Percentiles rank a stretch among this genome's conserved stretches.
Evolutionary conservation across 2,888 invertebrate genomes (phyloP).

Genomic region (Conistra vaccinii): DNA sequence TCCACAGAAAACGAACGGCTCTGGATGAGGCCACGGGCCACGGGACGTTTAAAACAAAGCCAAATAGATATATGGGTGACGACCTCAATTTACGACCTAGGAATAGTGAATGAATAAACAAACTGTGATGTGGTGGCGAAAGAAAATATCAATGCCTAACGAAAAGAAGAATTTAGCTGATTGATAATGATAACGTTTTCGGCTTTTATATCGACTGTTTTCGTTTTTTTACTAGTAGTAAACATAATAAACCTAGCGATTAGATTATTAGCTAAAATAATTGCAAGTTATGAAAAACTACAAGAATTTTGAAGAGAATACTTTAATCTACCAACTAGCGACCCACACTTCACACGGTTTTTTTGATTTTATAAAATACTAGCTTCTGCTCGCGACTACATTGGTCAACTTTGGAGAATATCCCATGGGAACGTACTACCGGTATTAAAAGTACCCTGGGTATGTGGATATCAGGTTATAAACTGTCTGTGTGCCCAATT

Average conservation of each 20-base stretch:
- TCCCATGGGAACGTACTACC: too few species aligned
- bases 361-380: background rate
- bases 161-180: background rate
- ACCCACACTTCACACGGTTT: background rate
- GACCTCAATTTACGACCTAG: constrained; percentile 41
- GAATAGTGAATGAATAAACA: constrained; percentile 33
- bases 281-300: background rate
- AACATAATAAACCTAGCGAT: background rate
- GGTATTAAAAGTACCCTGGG: too few species aligned
- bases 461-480: too few species aligned
- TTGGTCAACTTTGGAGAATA: too few species aligned
- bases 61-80: constrained; percentile 57
- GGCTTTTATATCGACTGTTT: background rate
- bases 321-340: background rate
- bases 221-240: background rate
- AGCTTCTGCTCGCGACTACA: too few species aligned
- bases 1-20: constrained; percentile 54
- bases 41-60: constrained; percentile 54
- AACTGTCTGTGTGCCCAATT: too few species aligned
- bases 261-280: background rate
- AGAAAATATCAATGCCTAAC: background rate
- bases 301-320: too few species aligned
- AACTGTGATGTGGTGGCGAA: constrained; percentile 1
- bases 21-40: constrained; percentile 58
- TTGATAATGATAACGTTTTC: background rate